A percentile compares a stretch with the other conserved stretches of the same genome.
These are phyloP conservation scores for Loxodonta africana DNA, from an alignment of 2,113 vertebrate genomes.

Conservation along the genomic window DNA sequence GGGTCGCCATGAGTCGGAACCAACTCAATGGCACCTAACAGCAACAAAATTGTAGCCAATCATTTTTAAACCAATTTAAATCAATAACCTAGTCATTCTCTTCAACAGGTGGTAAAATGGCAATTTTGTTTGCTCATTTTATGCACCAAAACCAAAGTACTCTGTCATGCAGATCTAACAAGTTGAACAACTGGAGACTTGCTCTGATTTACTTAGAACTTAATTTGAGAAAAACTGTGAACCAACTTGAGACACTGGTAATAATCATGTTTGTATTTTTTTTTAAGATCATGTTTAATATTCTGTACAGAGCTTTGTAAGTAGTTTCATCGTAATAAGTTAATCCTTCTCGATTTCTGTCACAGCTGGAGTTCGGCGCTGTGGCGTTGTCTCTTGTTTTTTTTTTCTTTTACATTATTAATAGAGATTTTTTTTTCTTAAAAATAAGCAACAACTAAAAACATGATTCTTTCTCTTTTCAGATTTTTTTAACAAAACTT, in stretches of 20 bases:
- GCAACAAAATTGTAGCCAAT: not conserved
- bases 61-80: not conserved
- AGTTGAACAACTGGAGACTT: not conserved
- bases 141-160: not conserved
- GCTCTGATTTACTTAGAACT: conserved; percentile 9
- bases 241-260: not conserved
- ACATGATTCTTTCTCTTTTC: conserved; percentile 38
- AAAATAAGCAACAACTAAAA: conserved; percentile 65
- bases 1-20: too few species aligned
- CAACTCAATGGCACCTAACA: too few species aligned
- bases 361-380: conserved; percentile 68
- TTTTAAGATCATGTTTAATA: conserved; percentile 45
- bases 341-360: conserved; percentile 71
- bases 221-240: conserved; percentile 58
- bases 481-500: conserved; percentile 56
- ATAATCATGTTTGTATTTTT: not conserved
- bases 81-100: not conserved
- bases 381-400: conserved; percentile 44
- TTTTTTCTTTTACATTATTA: conserved; percentile 40
- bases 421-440: conserved; percentile 62
- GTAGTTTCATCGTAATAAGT: conserved; percentile 72
- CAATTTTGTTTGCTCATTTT: conserved; percentile 29
- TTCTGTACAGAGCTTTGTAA: conserved; percentile 46
- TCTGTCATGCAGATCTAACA: not conserved
- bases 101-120: not conserved